phyloP scores from a whole-genome alignment of 37 sponge, comb jelly and placozoan species.

The Halichondria panicea region DNA sequence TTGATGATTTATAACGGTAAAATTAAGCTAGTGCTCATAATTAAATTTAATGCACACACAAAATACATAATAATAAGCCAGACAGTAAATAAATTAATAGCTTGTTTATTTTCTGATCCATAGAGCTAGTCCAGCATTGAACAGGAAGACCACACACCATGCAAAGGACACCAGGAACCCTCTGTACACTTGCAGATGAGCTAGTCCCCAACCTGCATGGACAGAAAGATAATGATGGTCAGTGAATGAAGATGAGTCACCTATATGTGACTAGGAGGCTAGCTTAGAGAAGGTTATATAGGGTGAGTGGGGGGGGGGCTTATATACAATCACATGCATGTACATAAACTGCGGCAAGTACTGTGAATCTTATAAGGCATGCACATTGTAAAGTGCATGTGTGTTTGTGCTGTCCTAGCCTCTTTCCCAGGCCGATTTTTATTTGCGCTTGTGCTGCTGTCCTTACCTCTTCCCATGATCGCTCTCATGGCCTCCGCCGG shows the following conservation, averaged over 20 bases:
- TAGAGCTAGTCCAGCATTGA: slow-evolving; percentile 59
- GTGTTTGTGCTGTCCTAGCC: background rate
- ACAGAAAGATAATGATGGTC: background rate
- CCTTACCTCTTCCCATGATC: slow-evolving; percentile 81
- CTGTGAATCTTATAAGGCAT: too few relatives aligned
- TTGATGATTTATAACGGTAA: too few relatives aligned
- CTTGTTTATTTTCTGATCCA: slow-evolving; percentile 51
- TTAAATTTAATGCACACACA: background rate
- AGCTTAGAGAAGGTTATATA: background rate
- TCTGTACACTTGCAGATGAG: slow-evolving; percentile 60
- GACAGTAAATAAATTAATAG: background rate
- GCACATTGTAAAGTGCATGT: too few relatives aligned
- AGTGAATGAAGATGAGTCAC: background rate
- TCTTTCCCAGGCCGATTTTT: background rate
- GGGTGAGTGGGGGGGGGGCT: too few relatives aligned
- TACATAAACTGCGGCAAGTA: background rate
- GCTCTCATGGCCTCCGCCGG: slow-evolving; percentile 78
- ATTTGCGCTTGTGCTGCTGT: background rate
- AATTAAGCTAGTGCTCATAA: too few relatives aligned
- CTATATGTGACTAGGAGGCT: background rate
- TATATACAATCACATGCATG: too few relatives aligned
- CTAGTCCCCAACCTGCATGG: slow-evolving; percentile 75
- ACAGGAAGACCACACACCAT: slow-evolving; percentile 67
- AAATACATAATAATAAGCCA: background rate
- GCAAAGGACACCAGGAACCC: slow-evolving; percentile 58